These are phyloP conservation scores for Cettia cetti DNA, from an alignment of 2,113 vertebrate genomes.

Conservation along the genomic window DNA sequence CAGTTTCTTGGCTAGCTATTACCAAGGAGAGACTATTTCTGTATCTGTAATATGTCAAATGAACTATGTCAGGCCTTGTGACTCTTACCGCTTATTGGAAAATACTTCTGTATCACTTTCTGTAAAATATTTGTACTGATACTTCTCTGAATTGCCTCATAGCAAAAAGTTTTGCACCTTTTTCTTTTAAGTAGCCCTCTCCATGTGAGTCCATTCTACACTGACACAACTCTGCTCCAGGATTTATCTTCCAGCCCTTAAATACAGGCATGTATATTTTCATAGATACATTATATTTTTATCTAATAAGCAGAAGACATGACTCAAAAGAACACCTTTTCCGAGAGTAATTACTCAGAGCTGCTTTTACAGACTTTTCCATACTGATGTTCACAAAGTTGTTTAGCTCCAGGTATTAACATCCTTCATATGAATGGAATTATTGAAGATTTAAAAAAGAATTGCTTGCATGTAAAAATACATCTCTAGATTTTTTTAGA, in stretches of 20 bases:
- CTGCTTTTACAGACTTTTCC: not conserved
- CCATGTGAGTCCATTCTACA: not conserved
- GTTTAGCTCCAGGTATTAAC: not conserved
- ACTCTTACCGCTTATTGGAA: not conserved
- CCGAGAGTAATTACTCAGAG: not conserved
- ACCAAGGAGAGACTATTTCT: not conserved
- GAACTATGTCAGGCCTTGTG: not conserved
- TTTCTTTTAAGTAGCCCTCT: not conserved
- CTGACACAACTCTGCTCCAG: not conserved
- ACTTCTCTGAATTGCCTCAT: not conserved
- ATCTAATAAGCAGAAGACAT: not conserved
- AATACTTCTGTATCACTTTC: not conserved
- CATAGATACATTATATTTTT: not conserved
- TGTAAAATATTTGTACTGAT: not conserved
- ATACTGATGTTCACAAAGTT: not conserved
- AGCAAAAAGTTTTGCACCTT: not conserved
- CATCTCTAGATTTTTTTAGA: not conserved
- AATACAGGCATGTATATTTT: not conserved
- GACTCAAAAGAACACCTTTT: not conserved
- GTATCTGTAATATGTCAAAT: not conserved
- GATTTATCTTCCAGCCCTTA: not conserved
- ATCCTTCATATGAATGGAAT: not conserved
- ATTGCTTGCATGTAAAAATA: not conserved
- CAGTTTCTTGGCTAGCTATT: not conserved
- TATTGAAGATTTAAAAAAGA: not conserved